Evolutionary conservation across 2,888 invertebrate genomes (phyloP), one percentile per base, ranked within the genome.

Genomic region (Drosophila rubida): DNA sequence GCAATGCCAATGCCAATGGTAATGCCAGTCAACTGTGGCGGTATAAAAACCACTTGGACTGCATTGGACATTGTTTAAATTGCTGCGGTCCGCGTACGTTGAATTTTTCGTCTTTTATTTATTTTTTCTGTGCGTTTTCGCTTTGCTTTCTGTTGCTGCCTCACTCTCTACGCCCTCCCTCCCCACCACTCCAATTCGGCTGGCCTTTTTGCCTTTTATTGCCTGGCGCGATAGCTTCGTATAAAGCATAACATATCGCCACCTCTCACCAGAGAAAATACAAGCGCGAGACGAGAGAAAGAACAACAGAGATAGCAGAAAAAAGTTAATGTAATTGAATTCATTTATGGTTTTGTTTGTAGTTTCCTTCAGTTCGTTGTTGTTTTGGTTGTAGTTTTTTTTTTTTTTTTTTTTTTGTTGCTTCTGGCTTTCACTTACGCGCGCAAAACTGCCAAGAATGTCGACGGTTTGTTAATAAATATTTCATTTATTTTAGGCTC

Each of bases 291-390:
- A 39, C n/a, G 30, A 4, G 8, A n/a, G n/a, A 13, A 14, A 16
- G n/a, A 19, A 2, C 49, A 27, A 27, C 23, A 37, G 37, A 61
- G 45, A 53, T 11, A 50, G 2, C 23, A 55, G 23, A 70, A 67
- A 78, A 87, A 84, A 82, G 69, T 85, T 87, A 84, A 84, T 84
- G 84, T 84, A 84, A 84, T 84, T 84, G 84, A 84, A 84, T 84
- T 87, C 84, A 84, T 84, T 84, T 87, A 84, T 87, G 85, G 84
- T 69, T 87, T 81, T 87, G 80, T 75, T 87, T 87, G 73, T 79
- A 79, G 79, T 71, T 85, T 75, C 58, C 49, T 65, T 25, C 23
- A 46, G 53, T 41, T 46, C 25, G 14, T 48, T 32, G 30, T 46
- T 37, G 14, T 48, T 32, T 41, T 30, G 11, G 32, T 45, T n/a